Conservation (phyloP, 2,888 invertebrate genomes). For the Ennomos quercinarius region DNA sequence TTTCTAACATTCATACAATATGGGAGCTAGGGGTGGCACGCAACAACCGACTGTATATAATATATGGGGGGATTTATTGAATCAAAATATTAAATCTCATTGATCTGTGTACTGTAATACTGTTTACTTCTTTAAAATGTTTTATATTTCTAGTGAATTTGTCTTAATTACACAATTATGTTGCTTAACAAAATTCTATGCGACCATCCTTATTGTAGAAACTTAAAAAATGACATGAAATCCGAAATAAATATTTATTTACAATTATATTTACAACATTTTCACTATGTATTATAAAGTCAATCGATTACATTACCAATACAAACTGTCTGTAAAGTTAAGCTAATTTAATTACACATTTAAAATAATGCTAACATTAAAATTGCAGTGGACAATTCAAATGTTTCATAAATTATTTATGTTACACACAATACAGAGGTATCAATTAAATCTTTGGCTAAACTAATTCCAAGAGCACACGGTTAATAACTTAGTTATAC, state of each 20-base stretch:
- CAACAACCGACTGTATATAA: too few relatives aligned
- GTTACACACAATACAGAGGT: constrained; percentile 27
- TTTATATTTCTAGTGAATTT: too few relatives aligned
- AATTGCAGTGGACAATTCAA: neutral
- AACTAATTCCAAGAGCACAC: constrained; percentile 41
- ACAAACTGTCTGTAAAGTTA: neutral
- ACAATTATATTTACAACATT: neutral
- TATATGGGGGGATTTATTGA: too few relatives aligned
- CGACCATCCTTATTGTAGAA: too few relatives aligned
- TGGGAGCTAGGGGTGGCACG: too few relatives aligned
- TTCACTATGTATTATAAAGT: neutral
- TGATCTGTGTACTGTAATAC: too few relatives aligned
- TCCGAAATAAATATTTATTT: neutral
- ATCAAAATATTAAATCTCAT: too few relatives aligned
- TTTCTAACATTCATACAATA: constrained; percentile 37
- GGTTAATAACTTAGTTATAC: constrained; percentile 45
- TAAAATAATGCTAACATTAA: constrained; percentile 5
- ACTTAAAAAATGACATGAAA: too few relatives aligned
- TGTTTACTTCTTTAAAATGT: too few relatives aligned
- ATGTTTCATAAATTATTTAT: constrained; percentile 9
- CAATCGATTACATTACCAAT: constrained; percentile 4
- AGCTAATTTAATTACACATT: neutral
- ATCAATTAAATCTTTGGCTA: constrained; percentile 53
- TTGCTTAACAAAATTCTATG: too few relatives aligned
- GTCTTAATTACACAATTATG: too few relatives aligned